phyloP scores from a whole-genome alignment of 2,888 invertebrate species.

The Leucoma salicis region DNA sequence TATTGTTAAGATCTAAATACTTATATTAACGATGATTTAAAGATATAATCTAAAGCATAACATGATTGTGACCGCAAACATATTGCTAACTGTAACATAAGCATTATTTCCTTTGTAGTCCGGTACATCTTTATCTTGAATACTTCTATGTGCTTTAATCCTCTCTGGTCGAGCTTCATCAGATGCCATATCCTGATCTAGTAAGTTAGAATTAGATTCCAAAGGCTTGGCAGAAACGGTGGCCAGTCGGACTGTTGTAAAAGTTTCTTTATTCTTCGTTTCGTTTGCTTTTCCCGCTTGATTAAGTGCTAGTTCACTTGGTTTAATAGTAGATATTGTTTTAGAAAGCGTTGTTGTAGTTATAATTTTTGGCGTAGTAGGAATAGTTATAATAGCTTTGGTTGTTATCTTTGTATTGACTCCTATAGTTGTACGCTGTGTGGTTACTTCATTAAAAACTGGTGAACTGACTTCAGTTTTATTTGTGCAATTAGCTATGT shows the following conservation, averaged over 20 bases:
- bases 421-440: slow-evolving; percentile 1
- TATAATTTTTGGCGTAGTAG: slow-evolving; percentile 14
- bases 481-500: slow-evolving; percentile 56
- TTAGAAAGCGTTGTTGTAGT: slow-evolving; percentile 7
- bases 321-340: background rate
- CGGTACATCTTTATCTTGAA: slow-evolving; percentile 43
- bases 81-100: slow-evolving; percentile 35
- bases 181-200: slow-evolving; percentile 64
- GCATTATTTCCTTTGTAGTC: slow-evolving; percentile 36
- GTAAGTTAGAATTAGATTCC: slow-evolving; percentile 44
- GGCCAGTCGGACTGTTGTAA: slow-evolving; percentile 64
- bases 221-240: slow-evolving; percentile 70
- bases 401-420: slow-evolving; percentile 7
- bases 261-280: slow-evolving; percentile 31
- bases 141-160: slow-evolving; percentile 56
- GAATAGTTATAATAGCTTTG: slow-evolving; percentile 14
- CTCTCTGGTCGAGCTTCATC: slow-evolving; percentile 70
- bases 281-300: slow-evolving; percentile 20
- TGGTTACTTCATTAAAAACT: background rate
- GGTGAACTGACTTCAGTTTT: background rate
- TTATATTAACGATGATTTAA: slow-evolving; percentile 32
- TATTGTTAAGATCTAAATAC: slow-evolving; percentile 38
- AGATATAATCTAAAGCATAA: slow-evolving; percentile 45
- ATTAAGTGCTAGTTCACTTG: slow-evolving; percentile 7
- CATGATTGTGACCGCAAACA: slow-evolving; percentile 36